Conservation (phyloP, 2,888 invertebrate genomes). For the Pycnomerus fuliginosus region DNA sequence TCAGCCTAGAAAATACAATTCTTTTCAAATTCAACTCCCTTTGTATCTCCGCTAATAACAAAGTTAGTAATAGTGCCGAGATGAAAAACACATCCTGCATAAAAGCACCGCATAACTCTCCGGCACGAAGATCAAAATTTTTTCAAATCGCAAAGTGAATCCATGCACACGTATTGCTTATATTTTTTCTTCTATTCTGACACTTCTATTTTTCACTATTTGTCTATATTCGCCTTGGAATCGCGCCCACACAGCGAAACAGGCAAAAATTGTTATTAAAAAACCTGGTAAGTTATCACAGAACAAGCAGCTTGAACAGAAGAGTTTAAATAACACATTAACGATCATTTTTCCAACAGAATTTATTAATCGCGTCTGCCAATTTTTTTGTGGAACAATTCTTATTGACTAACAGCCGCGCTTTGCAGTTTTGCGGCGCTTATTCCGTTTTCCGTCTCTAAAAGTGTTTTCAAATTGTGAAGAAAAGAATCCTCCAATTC, state of each 20-base stretch:
- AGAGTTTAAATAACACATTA: slow-evolving; percentile 42
- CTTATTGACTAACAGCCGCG: slow-evolving; percentile 34
- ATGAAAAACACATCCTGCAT: slow-evolving; percentile 33
- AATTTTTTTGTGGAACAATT: slow-evolving; percentile 40
- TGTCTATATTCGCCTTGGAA: slow-evolving; percentile 56
- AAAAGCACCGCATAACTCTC: slow-evolving; percentile 49
- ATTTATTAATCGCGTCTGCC: slow-evolving; percentile 22
- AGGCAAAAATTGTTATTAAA: slow-evolving; percentile 55
- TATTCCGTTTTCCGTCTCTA: slow-evolving; percentile 4
- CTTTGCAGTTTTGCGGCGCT: slow-evolving; percentile 1
- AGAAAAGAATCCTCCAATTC: no score
- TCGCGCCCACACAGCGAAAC: slow-evolving; percentile 56
- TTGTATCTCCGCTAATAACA: no score
- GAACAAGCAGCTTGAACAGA: slow-evolving; percentile 54
- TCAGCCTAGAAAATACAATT: background rate
- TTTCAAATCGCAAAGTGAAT: slow-evolving; percentile 40
- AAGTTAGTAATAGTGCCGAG: no score
- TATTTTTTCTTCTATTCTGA: slow-evolving; percentile 56
- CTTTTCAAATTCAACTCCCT: no score
- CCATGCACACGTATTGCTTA: slow-evolving; percentile 53
- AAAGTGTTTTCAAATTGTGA: no score
- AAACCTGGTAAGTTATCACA: slow-evolving; percentile 56
- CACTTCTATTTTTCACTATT: slow-evolving; percentile 57
- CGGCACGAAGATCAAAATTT: slow-evolving; percentile 39
- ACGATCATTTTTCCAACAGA: slow-evolving; percentile 31